Conservation (phyloP, 2,797 vertebrate species). For the Pseudopleuronectes americanus region DNA sequence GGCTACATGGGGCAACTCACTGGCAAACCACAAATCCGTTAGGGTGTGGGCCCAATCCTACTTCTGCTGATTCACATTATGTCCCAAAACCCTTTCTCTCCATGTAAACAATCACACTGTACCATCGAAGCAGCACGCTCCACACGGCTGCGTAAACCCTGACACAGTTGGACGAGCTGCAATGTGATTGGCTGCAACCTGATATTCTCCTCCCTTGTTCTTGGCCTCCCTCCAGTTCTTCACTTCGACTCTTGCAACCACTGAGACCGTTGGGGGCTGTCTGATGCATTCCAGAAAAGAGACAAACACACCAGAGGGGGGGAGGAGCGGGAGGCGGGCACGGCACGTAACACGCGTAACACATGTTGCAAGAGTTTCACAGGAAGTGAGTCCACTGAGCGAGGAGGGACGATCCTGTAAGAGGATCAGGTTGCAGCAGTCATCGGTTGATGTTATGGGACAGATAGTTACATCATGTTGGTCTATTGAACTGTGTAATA, state of each 20-base stretch:
- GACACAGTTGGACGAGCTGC: conserved; percentile 31
- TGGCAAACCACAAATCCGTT: conserved; percentile 50
- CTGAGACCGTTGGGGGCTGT: conserved; percentile 33
- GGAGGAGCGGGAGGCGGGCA: conserved; percentile 14
- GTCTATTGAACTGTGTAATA: conserved; percentile 7
- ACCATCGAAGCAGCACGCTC: conserved; percentile 54
- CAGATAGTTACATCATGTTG: conserved; percentile 58
- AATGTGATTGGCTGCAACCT: conserved; percentile 44
- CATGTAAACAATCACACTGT: conserved; percentile 59
- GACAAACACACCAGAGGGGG: conserved; percentile 64
- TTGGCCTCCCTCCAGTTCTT: conserved; percentile 46
- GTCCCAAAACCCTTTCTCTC: conserved; percentile 38
- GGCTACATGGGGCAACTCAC: conserved; percentile 15
- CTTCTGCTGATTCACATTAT: conserved; percentile 69
- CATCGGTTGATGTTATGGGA: conserved; percentile 57
- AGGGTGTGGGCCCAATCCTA: conserved; percentile 60
- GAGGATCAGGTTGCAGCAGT: conserved; percentile 67
- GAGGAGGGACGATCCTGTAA: conserved; percentile 63
- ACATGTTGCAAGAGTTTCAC: conserved; percentile 16
- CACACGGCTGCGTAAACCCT: conserved; percentile 28
- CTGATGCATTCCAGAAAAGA: conserved; percentile 69
- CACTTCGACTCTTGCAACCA: conserved; percentile 36
- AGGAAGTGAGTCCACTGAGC: conserved; percentile 49
- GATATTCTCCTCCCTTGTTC: conserved; percentile 49
- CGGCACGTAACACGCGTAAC: conserved; percentile 59